Evolutionary conservation across 2,888 invertebrate species (phyloP), one percentile per base, ranked within the genome.

Genomic region (Orchesella flavescens): DNA sequence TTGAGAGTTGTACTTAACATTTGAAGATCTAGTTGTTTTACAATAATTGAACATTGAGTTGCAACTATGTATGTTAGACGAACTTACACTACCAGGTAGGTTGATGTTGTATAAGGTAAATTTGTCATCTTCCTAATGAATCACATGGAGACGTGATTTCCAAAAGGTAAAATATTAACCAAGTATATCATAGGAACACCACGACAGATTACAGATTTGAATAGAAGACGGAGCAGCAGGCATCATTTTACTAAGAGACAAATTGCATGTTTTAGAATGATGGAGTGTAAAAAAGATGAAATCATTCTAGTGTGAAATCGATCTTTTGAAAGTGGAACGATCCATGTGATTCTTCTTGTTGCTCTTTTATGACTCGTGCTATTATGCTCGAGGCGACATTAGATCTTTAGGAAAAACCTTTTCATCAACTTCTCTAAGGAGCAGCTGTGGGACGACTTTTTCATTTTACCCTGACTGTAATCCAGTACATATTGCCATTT

Each of bases 291-390:
- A 79, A 79, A 72, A 69, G 69, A 81, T 75, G 69, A 80, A 84
- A 68, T 77, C 87, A 83, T 74, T 84, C 84, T 79, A 72, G 86
- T 87, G 87, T 87, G 84, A 87, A 87, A 87, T 87, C 82, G 87
- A 71, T 87, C 87, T 85, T 87, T 87, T 87, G 68, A 10, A 43
- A 85, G 73, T 83, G 68, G 78, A 83, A 83, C 65, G 76, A 76
- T 65, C 34, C 69, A n/a, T 55, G 55, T 84, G 79, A 69, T 81
- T 84, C 84, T 74, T 73, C 34, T 49, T 74, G 43, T 84, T 24
- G 12, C 44, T 61, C 72, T 82, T 84, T 76, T 83, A 79, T 86
- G 86, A 86, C 87, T 88, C 87, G 88, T 87, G 87, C 88, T 87
- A 82, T 86, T 87, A 77, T 85, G 78, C 69, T 74, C 44, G n/a